Evolutionary conservation across 2,888 invertebrate genomes (phyloP).

Genomic region (Scaeva pyrastri): DNA sequence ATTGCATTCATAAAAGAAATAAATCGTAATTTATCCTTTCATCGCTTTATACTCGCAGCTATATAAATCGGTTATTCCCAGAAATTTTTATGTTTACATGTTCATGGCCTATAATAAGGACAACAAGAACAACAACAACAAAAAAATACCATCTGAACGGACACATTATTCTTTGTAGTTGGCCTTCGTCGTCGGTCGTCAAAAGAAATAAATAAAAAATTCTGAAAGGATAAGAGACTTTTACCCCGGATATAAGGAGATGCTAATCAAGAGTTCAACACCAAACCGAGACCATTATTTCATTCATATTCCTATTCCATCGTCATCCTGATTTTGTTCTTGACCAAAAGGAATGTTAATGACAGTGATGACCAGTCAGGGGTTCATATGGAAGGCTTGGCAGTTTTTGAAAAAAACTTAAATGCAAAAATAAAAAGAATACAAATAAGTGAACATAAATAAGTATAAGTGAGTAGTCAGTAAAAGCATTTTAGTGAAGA

Average conservation of each 20-base stretch:
- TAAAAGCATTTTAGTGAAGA: too few species aligned
- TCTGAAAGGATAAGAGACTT: conserved; percentile 70
- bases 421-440: too few species aligned
- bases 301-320: conserved; percentile 12
- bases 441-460: too few species aligned
- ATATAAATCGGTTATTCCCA: conserved; percentile 53
- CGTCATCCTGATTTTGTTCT: neutral
- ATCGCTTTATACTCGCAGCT: conserved; percentile 26
- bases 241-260: conserved; percentile 74
- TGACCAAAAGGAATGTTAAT: conserved; percentile 3
- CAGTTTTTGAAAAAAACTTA: too few species aligned
- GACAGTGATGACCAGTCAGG: neutral
- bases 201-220: conserved; percentile 73
- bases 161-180: conserved; percentile 63
- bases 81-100: neutral
- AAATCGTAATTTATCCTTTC: conserved; percentile 73
- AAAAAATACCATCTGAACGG: neutral
- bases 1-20: conserved; percentile 65
- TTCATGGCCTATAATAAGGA: neutral
- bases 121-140: conserved; percentile 36
- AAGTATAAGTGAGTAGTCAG: too few species aligned
- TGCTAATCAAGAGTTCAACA: conserved; percentile 66
- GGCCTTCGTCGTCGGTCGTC: conserved; percentile 61
- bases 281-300: neutral
- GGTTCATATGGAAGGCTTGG: too few species aligned